Percentiles rank a stretch among this genome's conserved stretches.
Evolutionary conservation across 2,797 vertebrate genomes (phyloP).

Genomic region (Pantherophis vulpinus): DNA sequence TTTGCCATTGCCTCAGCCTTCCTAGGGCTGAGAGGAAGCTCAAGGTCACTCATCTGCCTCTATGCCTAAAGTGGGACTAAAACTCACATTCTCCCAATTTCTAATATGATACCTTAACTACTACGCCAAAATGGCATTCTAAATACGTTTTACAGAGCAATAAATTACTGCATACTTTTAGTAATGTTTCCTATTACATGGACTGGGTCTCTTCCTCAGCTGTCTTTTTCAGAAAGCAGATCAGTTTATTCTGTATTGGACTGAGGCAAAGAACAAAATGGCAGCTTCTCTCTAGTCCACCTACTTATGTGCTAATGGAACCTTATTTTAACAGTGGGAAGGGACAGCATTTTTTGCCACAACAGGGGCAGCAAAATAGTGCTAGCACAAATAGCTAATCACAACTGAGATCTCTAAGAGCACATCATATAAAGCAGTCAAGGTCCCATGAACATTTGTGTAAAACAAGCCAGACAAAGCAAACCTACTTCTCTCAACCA

Average conservation of each 20-base stretch:
- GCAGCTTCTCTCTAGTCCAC: not conserved
- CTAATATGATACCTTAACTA: not conserved
- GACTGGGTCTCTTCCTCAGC: not conserved
- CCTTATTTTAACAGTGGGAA: not conserved
- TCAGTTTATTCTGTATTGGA: not conserved
- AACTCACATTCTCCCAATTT: not conserved
- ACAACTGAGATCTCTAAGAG: not conserved
- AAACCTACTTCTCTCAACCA: not conserved
- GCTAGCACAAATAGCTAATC: not conserved
- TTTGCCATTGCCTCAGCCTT: not conserved
- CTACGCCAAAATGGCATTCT: not conserved
- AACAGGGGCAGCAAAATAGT: not conserved
- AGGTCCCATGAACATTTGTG: slow-evolving; percentile 28
- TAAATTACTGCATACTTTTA: not conserved
- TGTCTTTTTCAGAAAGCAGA: not conserved
- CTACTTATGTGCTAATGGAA: not conserved
- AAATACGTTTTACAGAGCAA: not conserved
- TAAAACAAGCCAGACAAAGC: slow-evolving; percentile 55
- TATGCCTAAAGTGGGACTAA: not conserved
- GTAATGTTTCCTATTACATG: not conserved
- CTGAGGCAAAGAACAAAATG: not conserved
- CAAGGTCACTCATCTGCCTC: not conserved
- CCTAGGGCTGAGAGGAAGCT: not conserved
- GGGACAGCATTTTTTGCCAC: not conserved
- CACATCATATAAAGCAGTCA: not conserved